A percentile compares a stretch with the other conserved stretches of the same genome.
Conservation (phyloP, 2,113 vertebrate genomes). For the Telmatochromis bifrenatus region DNA sequence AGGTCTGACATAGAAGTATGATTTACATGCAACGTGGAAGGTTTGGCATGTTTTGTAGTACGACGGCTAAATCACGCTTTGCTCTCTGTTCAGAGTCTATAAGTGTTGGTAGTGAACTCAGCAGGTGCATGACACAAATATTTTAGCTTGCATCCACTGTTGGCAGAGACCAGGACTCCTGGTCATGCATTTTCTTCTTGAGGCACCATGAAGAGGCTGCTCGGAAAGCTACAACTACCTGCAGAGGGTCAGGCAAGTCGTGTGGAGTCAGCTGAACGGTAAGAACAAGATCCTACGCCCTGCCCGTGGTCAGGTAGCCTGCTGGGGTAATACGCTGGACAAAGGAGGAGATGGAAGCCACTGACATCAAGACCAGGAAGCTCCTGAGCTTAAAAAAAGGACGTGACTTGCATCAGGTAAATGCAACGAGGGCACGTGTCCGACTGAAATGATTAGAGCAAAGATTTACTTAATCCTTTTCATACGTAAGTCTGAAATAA, state of each 20-base stretch:
- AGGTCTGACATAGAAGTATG: neutral
- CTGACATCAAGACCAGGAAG: neutral
- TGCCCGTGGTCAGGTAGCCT: neutral
- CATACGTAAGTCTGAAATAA: neutral
- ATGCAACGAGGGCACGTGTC: neutral
- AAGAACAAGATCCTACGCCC: neutral
- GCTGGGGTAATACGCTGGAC: fast-evolving
- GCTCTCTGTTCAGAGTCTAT: neutral
- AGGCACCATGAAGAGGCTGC: neutral
- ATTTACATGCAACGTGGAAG: neutral
- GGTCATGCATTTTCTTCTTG: neutral
- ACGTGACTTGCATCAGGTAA: neutral
- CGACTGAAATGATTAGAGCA: neutral
- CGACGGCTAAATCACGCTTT: neutral
- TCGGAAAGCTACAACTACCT: neutral
- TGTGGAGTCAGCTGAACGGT: neutral
- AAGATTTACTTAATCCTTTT: neutral
- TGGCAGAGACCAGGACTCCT: neutral
- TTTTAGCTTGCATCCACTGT: neutral
- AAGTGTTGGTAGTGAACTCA: neutral
- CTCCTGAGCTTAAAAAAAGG: neutral
- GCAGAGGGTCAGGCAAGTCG: neutral
- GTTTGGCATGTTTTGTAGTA: neutral
- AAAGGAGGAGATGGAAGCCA: neutral
- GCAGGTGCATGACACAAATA: neutral